Conservation (phyloP, 2,797 vertebrate genomes). For the Tragelaphus oryx region DNA sequence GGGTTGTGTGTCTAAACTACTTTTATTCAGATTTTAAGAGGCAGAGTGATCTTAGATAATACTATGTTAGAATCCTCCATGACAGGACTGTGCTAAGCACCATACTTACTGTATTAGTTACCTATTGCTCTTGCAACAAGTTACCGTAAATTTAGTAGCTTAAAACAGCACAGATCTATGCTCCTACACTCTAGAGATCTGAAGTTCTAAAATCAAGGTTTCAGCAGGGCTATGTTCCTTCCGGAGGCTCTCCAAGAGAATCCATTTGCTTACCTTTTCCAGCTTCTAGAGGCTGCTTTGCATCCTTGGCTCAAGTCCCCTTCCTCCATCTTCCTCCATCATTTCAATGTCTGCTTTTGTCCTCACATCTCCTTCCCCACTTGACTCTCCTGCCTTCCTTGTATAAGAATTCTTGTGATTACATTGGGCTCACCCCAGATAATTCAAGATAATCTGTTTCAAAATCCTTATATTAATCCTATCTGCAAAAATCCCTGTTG, state of each 20-base stretch:
- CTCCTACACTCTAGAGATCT: not conserved
- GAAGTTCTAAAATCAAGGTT: not conserved
- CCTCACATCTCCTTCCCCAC: not conserved
- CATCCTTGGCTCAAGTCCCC: not conserved
- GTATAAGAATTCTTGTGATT: not conserved
- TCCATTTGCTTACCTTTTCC: not conserved
- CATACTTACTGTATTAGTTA: not conserved
- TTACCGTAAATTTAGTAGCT: not conserved
- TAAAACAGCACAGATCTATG: not conserved
- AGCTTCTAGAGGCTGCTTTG: not conserved
- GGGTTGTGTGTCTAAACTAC: not conserved
- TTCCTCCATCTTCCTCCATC: not conserved
- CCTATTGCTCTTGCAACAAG: not conserved
- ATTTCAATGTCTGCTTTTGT: not conserved
- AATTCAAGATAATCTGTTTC: not conserved
- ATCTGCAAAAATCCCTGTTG: not conserved
- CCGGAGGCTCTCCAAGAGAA: not conserved
- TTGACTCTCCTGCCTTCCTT: not conserved
- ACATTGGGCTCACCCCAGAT: not conserved
- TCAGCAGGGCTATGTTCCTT: not conserved
- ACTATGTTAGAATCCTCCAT: not conserved
- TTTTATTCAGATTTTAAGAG: not conserved
- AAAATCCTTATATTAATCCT: not conserved
- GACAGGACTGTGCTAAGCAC: not conserved
- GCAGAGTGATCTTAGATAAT: not conserved